phyloP scores from a whole-genome alignment of 35 echinoderm and acorn worm species.

The Lytechinus variegatus region DNA sequence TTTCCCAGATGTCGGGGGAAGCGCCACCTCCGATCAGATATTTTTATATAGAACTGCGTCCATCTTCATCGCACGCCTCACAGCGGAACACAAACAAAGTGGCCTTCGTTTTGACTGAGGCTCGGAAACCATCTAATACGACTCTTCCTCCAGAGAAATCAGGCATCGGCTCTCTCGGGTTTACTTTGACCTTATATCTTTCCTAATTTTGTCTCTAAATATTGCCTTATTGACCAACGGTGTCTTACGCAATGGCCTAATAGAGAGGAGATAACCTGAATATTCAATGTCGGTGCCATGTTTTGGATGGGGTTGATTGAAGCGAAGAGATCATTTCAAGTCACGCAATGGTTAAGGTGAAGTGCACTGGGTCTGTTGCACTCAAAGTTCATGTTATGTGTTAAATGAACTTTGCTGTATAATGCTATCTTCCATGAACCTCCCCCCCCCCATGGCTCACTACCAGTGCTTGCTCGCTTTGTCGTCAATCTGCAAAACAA shows the following conservation, averaged over 20 bases:
- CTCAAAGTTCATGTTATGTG: not conserved
- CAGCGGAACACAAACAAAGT: not conserved
- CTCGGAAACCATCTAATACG: not conserved
- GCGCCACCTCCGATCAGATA: not conserved
- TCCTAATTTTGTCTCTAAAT: not conserved
- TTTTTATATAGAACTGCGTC: not conserved
- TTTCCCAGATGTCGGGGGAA: not conserved
- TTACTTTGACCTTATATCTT: not conserved
- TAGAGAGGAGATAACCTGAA: not conserved
- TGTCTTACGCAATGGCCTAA: not conserved
- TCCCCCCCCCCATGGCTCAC: no score
- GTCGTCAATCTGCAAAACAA: no score
- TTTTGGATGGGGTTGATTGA: not conserved
- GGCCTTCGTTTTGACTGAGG: not conserved
- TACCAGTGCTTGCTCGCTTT: no score
- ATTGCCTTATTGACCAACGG: not conserved
- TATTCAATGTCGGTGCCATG: not conserved
- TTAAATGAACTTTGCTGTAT: not conserved
- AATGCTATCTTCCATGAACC: no score
- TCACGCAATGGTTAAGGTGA: not conserved
- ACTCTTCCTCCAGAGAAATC: not conserved
- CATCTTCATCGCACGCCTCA: not conserved
- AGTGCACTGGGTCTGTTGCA: not conserved
- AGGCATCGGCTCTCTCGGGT: not conserved
- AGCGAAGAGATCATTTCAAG: not conserved